A percentile compares a stretch with the other conserved stretches of the same genome.
These are phyloP conservation scores for Pterobdella sp. DNA, from an alignment of 2,888 invertebrate species.

Conservation along the genomic window DNA sequence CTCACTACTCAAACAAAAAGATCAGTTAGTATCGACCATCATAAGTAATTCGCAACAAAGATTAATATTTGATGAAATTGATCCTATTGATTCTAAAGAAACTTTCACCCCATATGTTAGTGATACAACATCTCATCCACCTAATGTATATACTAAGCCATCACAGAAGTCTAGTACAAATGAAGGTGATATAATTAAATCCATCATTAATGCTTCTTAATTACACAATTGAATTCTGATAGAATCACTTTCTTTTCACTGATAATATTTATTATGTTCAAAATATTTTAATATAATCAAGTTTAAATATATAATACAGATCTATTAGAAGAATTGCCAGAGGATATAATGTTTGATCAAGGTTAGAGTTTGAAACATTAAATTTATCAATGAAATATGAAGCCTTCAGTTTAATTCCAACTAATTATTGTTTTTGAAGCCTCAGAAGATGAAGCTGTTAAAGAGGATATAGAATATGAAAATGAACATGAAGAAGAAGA, in stretches of 20 bases:
- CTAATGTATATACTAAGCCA: too few relatives aligned
- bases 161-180: too few relatives aligned
- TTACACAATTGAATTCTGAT: too few relatives aligned
- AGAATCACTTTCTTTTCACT: background rate
- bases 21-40: background rate
- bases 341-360: background rate
- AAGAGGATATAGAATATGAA: background rate
- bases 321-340: background rate
- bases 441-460: background rate
- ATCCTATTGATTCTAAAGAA: too few relatives aligned
- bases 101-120: too few relatives aligned
- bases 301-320: background rate
- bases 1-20: background rate
- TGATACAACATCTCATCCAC: too few relatives aligned
- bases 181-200: too few relatives aligned
- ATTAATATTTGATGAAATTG: background rate
- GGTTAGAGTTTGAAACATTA: too few relatives aligned
- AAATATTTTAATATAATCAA: too few relatives aligned
- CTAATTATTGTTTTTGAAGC: background rate
- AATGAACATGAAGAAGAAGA: background rate
- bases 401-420: background rate
- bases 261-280: too few relatives aligned
- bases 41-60: background rate
- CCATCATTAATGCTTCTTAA: too few relatives aligned
- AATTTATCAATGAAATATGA: too few relatives aligned